A percentile compares a stretch with the other conserved stretches of the same genome.
Conservation (phyloP, 2,888 invertebrate species). For the Empis stercorea region DNA sequence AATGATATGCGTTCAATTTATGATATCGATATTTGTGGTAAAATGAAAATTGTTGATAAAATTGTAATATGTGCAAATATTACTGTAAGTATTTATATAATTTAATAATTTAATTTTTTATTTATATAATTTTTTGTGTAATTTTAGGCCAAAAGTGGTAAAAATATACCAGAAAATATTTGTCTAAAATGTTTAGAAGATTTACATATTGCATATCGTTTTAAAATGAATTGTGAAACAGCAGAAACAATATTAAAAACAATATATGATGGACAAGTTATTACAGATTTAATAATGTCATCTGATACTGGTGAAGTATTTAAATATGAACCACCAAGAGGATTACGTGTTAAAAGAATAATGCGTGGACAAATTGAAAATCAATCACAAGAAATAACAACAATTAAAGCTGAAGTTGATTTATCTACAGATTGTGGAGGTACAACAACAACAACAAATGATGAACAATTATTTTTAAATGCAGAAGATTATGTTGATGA, state of each 20-base stretch:
- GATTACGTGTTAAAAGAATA: constrained; percentile 11
- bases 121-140: too few relatives aligned
- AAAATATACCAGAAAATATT: constrained; percentile 28
- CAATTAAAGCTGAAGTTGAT: not conserved
- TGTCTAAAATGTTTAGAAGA: constrained; percentile 27
- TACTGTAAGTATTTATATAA: too few relatives aligned
- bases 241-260: constrained; percentile 27
- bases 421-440: not conserved
- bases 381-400: not conserved
- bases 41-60: too few relatives aligned
- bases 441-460: not conserved
- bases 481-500: not conserved
- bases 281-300: constrained; percentile 2
- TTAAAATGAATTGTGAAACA: constrained; percentile 29
- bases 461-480: not conserved
- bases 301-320: constrained; percentile 6
- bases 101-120: too few relatives aligned
- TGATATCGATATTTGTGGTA: too few relatives aligned
- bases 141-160: too few relatives aligned
- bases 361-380: constrained; percentile 4
- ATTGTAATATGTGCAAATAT: too few relatives aligned
- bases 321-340: constrained; percentile 11
- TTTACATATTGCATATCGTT: constrained; percentile 27
- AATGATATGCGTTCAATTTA: too few relatives aligned
- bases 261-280: constrained; percentile 12